Conservation (phyloP, 1,140 invertebrate species). For the Goniozus legneri region DNA sequence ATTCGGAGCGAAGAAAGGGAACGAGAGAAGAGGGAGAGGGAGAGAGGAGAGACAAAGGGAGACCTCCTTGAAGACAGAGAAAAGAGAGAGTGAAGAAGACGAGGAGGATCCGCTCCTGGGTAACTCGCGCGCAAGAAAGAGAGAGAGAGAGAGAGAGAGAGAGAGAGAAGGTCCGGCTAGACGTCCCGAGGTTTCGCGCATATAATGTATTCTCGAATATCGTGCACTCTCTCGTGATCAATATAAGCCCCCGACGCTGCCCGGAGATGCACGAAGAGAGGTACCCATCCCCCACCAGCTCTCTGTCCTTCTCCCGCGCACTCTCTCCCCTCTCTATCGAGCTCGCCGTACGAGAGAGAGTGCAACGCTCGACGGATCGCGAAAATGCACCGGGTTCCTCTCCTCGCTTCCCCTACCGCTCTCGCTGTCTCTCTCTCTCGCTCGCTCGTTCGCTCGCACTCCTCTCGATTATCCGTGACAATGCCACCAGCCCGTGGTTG, state of each 20-base stretch:
- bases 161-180: constrained; percentile 22
- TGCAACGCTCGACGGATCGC: constrained; percentile 30
- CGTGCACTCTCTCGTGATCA: constrained; percentile 43
- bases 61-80: too few species aligned
- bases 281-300: constrained; percentile 17
- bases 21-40: constrained; percentile 1
- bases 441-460: too few species aligned
- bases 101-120: too few species aligned
- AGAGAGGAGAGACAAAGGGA: background rate
- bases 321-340: background rate
- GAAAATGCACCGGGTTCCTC: constrained; percentile 28
- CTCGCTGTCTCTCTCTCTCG: too few species aligned
- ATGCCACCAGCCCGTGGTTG: background rate
- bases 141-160: background rate
- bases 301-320: background rate
- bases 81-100: too few species aligned
- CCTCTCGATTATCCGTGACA: background rate
- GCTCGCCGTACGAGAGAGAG: constrained; percentile 11
- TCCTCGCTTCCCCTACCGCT: too few species aligned
- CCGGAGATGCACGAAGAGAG: constrained; percentile 46
- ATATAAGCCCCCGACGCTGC: constrained; percentile 39
- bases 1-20: too few species aligned
- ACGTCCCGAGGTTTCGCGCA: constrained; percentile 29
- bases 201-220: constrained; percentile 38
- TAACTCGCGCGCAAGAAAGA: too few species aligned